Evolutionary conservation across 2,113 vertebrate species (phyloP), one percentile per base, ranked within the genome.

Genomic region (Australoheros scitulus): DNA sequence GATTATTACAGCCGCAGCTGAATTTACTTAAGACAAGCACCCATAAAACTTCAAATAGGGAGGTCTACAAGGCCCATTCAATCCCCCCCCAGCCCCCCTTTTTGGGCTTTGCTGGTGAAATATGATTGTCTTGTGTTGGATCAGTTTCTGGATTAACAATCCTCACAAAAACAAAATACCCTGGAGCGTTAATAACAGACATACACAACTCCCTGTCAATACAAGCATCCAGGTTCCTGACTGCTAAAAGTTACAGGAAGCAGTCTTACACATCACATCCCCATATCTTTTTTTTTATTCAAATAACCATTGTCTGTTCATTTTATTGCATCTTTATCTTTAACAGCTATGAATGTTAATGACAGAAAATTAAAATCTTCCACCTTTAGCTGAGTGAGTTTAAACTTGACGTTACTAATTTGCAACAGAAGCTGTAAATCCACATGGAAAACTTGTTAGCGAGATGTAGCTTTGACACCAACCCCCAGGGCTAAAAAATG

Each of bases 21-120:
- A 95, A 92, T 94, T 94, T 93, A 94, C 94, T 95, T 94, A 94
- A 93, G 92, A 92, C 92, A 89, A 93, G 93, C 86, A 84, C 90
- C 91, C 90, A 93, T 95, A 93, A 95, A 95, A 94, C 90, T 93
- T 95, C 93, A 94, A 93, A 94, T 91, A 87, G 89, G 90, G 92
- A 91, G 93, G 91, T 91, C 88, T 82, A 72, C 29, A 85, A 87
- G 84, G 75, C 89, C 89, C 88, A 74, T 80, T 78, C 65, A 14
- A 61, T 34, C 76, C 79, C 56, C 47, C 78, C 18, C 26, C 50
- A 57, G 64, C 47, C n/a, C 26, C 56, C 60, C 64, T 75, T 61
- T 75, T 61, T 55, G 57, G 75, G 85, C 43, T 82, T 85, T 80
- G 82, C 72, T 84, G 76, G 38, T 86, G 76, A 92, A 92, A 91